These are phyloP conservation scores for Cydia fagiglandana DNA, from an alignment of 1,140 invertebrate species.

Conservation along the genomic window DNA sequence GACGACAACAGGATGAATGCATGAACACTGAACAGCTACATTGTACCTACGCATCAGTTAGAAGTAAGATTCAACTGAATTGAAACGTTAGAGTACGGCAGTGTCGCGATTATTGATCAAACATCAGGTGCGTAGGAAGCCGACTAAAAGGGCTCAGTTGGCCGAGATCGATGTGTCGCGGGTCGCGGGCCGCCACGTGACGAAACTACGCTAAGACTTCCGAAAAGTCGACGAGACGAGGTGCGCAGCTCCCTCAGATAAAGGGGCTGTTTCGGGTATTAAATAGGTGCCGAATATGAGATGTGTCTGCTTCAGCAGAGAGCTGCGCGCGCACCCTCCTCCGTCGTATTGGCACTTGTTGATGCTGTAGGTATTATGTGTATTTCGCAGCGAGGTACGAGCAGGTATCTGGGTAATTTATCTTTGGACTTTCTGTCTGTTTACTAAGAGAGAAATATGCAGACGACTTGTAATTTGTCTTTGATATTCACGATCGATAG, in stretches of 20 bases:
- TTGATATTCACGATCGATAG: no score
- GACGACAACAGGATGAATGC: slow-evolving; percentile 13
- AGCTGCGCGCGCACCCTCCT: slow-evolving; percentile 22
- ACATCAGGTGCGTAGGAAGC: slow-evolving; percentile 18
- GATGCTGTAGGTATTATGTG: slow-evolving; percentile 26
- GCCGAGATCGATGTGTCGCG: slow-evolving; percentile 11
- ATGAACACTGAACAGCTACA: neutral
- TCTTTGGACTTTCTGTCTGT: neutral
- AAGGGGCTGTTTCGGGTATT: neutral
- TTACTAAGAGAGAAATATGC: neutral
- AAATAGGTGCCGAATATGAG: slow-evolving; percentile 1
- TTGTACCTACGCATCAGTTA: slow-evolving; percentile 3
- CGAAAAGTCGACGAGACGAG: slow-evolving; percentile 17
- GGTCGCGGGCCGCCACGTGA: slow-evolving; percentile 21
- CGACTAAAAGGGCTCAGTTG: neutral
- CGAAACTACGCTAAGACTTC: slow-evolving; percentile 3
- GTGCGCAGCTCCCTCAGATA: slow-evolving; percentile 6
- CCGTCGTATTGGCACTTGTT: slow-evolving; percentile 24
- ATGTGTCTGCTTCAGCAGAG: neutral
- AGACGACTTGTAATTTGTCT: no score
- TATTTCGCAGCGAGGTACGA: neutral
- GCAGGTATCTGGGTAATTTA: neutral
- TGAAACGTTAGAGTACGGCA: neutral
- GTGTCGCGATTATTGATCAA: slow-evolving; percentile 32
- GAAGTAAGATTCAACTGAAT: neutral